Conservation (phyloP, 2,888 invertebrate genomes). For the Perdita meconis region DNA sequence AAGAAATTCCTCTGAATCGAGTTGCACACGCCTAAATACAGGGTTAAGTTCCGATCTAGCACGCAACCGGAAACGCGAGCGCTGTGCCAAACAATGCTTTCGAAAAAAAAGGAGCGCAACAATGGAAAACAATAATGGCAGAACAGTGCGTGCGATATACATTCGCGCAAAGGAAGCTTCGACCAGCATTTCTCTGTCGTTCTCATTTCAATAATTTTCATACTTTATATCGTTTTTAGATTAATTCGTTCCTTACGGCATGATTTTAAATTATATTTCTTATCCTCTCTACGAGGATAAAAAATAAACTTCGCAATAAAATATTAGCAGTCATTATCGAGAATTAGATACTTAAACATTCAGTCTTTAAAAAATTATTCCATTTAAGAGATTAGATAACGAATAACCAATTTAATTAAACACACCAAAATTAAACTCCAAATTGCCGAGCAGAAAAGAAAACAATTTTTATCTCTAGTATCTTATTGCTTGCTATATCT, state of each 20-base stretch:
- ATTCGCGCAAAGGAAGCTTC: conserved; percentile 44
- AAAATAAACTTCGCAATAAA: too few species aligned
- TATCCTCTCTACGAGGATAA: not conserved
- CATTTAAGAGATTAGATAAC: not conserved
- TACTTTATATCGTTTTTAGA: not conserved
- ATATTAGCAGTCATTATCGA: too few species aligned
- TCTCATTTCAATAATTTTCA: conserved; percentile 14
- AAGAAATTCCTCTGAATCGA: conserved; percentile 58
- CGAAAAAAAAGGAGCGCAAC: conserved; percentile 55
- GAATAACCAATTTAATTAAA: not conserved
- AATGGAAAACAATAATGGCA: conserved; percentile 56
- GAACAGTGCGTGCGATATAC: conserved; percentile 47
- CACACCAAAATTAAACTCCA: not conserved
- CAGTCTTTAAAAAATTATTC: too few species aligned
- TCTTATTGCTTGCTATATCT: too few species aligned
- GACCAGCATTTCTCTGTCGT: conserved; percentile 19
- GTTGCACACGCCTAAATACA: conserved; percentile 54
- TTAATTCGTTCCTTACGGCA: not conserved
- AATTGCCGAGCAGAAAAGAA: not conserved
- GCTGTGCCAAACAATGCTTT: conserved; percentile 61
- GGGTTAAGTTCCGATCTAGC: conserved; percentile 55
- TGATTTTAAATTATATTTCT: not conserved
- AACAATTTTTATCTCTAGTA: too few species aligned
- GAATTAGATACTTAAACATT: too few species aligned
- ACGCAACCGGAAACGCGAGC: conserved; percentile 69